Evolutionary conservation across 2,797 vertebrate genomes (phyloP).

Genomic region (Lophius americanus): DNA sequence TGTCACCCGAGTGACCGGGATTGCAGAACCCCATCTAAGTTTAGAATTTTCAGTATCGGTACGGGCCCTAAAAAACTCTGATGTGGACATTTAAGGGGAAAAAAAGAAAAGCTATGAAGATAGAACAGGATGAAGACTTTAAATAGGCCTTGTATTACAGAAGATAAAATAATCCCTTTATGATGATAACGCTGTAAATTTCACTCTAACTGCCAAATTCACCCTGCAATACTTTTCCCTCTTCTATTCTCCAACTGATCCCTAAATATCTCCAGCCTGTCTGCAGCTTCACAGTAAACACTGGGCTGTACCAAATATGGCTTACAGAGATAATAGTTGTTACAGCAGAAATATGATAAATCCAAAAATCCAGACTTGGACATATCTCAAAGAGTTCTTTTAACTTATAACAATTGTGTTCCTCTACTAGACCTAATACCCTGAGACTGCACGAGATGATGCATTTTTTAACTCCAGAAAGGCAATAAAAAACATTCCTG

Average conservation of each 20-base stretch:
- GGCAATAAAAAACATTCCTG: constrained; percentile 50
- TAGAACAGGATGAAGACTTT: constrained; percentile 24
- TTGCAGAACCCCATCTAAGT: too few relatives aligned
- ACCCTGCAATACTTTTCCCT: constrained; percentile 11
- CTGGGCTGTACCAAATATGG: constrained; percentile 18
- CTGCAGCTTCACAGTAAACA: constrained; percentile 31
- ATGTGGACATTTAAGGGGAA: constrained; percentile 20
- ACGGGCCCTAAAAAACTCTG: neutral
- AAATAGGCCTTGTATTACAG: constrained; percentile 24
- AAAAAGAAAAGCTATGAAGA: constrained; percentile 33
- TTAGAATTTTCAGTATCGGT: neutral
- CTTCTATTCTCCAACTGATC: constrained; percentile 8
- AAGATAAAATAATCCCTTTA: constrained; percentile 53
- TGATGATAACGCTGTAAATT: constrained; percentile 18
- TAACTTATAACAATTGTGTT: constrained; percentile 21
- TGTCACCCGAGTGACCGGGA: too few relatives aligned
- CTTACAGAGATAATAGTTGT: constrained; percentile 25
- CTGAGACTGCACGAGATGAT: constrained; percentile 19
- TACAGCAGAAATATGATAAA: constrained; percentile 19
- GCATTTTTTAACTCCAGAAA: constrained; percentile 36
- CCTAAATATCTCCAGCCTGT: constrained; percentile 7
- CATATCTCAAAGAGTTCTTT: constrained; percentile 13
- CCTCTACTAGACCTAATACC: constrained; percentile 12
- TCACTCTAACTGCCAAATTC: constrained; percentile 2
- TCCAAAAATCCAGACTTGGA: constrained; percentile 18